Conservation (phyloP, 1,140 invertebrate genomes). For the Saccostrea echinata region DNA sequence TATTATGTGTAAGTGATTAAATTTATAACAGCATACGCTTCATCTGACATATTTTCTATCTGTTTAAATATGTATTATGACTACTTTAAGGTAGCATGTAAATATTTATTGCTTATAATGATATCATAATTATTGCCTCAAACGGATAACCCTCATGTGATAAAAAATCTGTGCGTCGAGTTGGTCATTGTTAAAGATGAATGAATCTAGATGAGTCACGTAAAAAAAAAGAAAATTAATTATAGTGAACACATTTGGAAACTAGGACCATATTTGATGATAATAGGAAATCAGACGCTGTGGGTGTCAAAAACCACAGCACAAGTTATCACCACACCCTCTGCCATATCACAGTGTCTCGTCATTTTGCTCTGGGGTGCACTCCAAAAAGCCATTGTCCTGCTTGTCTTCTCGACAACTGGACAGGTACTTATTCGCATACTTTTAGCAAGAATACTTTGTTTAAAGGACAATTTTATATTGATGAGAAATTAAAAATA, state of each 20-base stretch:
- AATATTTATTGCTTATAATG: too few relatives aligned
- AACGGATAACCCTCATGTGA: too few relatives aligned
- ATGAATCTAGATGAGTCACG: not conserved
- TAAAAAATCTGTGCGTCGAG: too few relatives aligned
- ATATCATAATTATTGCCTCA: too few relatives aligned
- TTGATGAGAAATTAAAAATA: not conserved
- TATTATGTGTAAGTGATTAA: too few relatives aligned
- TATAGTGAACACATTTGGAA: not conserved
- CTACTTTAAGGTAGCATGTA: too few relatives aligned
- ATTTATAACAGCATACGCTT: too few relatives aligned
- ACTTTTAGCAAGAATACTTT: too few relatives aligned
- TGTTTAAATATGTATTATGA: too few relatives aligned
- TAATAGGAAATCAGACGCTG: not conserved
- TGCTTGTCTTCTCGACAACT: not conserved
- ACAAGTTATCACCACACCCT: conserved; percentile 2
- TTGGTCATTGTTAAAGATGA: not conserved
- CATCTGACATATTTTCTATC: too few relatives aligned
- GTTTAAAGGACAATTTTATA: too few relatives aligned
- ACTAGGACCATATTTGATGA: not conserved
- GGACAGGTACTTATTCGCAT: too few relatives aligned
- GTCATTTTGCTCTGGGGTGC: not conserved
- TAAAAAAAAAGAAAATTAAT: not conserved
- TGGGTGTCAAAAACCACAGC: not conserved
- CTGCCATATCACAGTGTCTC: not conserved
- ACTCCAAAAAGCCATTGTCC: not conserved